These are phyloP conservation scores for Palythoa grandiflora DNA, from an alignment of 92 coral and sea anemone species.

Conservation along the genomic window DNA sequence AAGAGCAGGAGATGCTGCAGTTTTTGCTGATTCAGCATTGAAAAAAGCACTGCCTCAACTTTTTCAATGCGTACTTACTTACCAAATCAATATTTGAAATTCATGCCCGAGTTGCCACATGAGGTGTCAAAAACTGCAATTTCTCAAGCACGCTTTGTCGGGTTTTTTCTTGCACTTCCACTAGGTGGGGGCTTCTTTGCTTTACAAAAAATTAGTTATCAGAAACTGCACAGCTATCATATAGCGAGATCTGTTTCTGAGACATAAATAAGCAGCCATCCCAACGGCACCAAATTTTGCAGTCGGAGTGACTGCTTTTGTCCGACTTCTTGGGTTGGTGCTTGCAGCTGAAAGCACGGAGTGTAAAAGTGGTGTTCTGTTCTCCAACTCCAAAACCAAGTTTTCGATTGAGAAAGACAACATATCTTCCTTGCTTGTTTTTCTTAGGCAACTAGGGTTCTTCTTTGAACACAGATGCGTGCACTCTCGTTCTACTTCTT, in stretches of 20 bases:
- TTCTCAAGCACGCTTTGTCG: not conserved
- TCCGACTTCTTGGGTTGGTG: slow-evolving; percentile 55
- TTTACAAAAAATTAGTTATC: slow-evolving; percentile 59
- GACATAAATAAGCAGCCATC: slow-evolving; percentile 82
- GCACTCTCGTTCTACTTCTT: slow-evolving; percentile 68
- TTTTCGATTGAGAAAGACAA: slow-evolving; percentile 62
- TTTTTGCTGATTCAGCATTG: slow-evolving; percentile 53
- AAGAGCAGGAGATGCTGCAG: slow-evolving; percentile 76
- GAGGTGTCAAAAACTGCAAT: slow-evolving; percentile 34
- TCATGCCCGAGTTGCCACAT: slow-evolving; percentile 27
- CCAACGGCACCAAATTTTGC: slow-evolving; percentile 72
- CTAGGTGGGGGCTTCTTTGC: slow-evolving; percentile 22
- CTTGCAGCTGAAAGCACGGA: slow-evolving; percentile 63
- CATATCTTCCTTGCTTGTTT: slow-evolving; percentile 67
- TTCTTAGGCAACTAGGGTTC: slow-evolving; percentile 67
- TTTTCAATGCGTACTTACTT: not conserved
- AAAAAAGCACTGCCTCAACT: slow-evolving; percentile 27
- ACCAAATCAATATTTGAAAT: slow-evolving; percentile 3
- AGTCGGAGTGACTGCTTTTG: slow-evolving; percentile 26
- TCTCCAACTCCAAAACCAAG: slow-evolving; percentile 52
- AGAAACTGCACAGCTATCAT: slow-evolving; percentile 80
- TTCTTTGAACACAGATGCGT: slow-evolving; percentile 72
- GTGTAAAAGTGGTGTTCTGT: slow-evolving; percentile 70
- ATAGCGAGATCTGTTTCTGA: slow-evolving; percentile 59
- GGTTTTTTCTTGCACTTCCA: slow-evolving; percentile 33